phyloP scores from a whole-genome alignment of 2,888 invertebrate genomes.

The Gastracanthus pulcherrimus region DNA sequence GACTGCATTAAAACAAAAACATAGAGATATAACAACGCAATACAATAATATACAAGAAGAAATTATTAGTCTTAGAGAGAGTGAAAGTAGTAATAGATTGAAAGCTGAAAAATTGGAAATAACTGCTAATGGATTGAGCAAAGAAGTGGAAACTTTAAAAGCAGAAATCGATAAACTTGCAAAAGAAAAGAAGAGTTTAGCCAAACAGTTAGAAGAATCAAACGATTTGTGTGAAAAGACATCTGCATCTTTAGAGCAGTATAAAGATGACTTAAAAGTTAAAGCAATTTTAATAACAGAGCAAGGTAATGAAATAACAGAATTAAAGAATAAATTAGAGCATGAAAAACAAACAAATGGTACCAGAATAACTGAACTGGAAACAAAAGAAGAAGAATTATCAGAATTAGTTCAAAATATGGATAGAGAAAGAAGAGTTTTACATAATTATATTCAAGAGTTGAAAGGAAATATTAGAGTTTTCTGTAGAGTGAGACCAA shows the following conservation, averaged over 20 bases:
- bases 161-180: constrained; percentile 79
- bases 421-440: constrained; percentile 80
- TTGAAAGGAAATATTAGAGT: constrained; percentile 89
- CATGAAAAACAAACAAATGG: constrained; percentile 57
- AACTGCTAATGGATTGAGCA: constrained; percentile 78
- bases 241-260: constrained; percentile 70
- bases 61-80: constrained; percentile 62
- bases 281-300: constrained; percentile 67
- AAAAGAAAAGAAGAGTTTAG: constrained; percentile 72
- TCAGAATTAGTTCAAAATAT: constrained; percentile 79
- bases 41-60: constrained; percentile 61
- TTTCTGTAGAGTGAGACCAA: constrained; percentile 88
- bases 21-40: constrained; percentile 80
- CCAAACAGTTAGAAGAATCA: constrained; percentile 73
- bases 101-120: constrained; percentile 66
- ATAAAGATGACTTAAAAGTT: constrained; percentile 79
- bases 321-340: constrained; percentile 70
- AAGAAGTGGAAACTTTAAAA: constrained; percentile 81
- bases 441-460: constrained; percentile 87
- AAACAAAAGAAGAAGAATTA: constrained; percentile 76
- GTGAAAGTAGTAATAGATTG: constrained; percentile 59
- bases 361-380: constrained; percentile 62
- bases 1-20: constrained; percentile 83
- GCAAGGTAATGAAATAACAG: constrained; percentile 61
- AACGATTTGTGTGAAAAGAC: constrained; percentile 76